Percentiles rank a stretch among this genome's conserved stretches.
These are phyloP conservation scores for Phalloptychus januarius DNA, from an alignment of 2,797 vertebrate genomes.

Conservation along the genomic window DNA sequence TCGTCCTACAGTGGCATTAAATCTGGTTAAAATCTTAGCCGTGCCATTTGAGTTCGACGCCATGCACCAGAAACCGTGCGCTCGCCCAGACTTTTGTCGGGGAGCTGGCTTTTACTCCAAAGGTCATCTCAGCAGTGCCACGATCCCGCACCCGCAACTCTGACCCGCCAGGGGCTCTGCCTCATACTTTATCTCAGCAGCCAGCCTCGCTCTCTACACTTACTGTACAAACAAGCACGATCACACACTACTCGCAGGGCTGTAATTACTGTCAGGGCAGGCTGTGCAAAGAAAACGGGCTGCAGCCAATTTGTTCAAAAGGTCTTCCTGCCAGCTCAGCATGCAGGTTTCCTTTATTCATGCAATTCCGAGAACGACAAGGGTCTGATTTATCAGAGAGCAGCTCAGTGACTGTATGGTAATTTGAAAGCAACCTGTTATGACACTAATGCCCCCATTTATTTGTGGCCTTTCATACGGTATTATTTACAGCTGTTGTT, in stretches of 20 bases:
- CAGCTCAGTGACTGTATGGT: slow-evolving; percentile 16
- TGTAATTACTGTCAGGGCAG: slow-evolving; percentile 66
- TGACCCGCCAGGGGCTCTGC: slow-evolving; percentile 45
- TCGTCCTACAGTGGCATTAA: not conserved
- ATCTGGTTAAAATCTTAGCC: not conserved
- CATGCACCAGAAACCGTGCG: slow-evolving; percentile 48
- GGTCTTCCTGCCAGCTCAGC: slow-evolving; percentile 40
- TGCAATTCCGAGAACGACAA: slow-evolving; percentile 36
- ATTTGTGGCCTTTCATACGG: slow-evolving; percentile 36
- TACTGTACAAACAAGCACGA: slow-evolving; percentile 58
- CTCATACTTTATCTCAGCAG: slow-evolving; percentile 55
- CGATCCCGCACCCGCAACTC: slow-evolving; percentile 60
- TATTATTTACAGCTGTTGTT: slow-evolving; percentile 44
- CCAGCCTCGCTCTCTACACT: slow-evolving; percentile 61
- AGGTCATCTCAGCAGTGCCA: slow-evolving; percentile 57
- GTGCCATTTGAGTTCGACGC: slow-evolving; percentile 14
- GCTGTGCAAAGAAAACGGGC: slow-evolving; percentile 43
- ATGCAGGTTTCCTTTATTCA: slow-evolving; percentile 34
- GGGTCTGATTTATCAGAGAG: slow-evolving; percentile 14
- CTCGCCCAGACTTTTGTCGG: slow-evolving; percentile 47
- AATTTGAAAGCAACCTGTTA: slow-evolving; percentile 34
- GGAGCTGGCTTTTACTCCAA: slow-evolving; percentile 69
- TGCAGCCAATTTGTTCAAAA: slow-evolving; percentile 41
- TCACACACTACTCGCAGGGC: slow-evolving; percentile 36
- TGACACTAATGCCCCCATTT: slow-evolving; percentile 32